Evolutionary conservation across 2,888 invertebrate species (phyloP).

Genomic region (Trachelus troglodyta): DNA sequence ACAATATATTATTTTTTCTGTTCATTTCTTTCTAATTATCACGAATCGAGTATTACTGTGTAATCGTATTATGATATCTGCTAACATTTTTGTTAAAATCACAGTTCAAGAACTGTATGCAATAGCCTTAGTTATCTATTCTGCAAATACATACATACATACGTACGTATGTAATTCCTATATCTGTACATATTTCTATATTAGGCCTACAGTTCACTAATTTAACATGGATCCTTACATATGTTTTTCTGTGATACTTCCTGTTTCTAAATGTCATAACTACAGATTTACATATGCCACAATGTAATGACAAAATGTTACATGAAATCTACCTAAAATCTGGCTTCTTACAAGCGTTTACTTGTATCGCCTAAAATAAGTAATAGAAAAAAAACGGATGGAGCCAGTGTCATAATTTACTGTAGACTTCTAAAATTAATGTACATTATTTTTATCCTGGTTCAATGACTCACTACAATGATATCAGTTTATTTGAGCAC

Average conservation of each 20-base stretch:
- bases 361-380: background rate
- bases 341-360: background rate
- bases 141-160: background rate
- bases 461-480: background rate
- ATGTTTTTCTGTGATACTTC: background rate
- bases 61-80: background rate
- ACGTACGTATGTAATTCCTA: background rate
- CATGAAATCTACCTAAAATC: background rate
- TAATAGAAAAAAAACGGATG: background rate
- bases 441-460: constrained; percentile 23
- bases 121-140: background rate
- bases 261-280: background rate
- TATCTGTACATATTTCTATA: background rate
- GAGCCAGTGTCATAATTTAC: background rate
- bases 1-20: background rate
- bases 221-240: background rate
- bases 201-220: background rate
- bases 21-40: constrained; percentile 16
- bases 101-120: background rate
- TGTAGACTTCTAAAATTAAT: background rate
- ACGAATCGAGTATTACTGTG: background rate
- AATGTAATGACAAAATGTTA: background rate
- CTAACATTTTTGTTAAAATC: background rate
- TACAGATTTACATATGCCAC: background rate
- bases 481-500: background rate